These are phyloP conservation scores for Mesorhabditis sp. DNA, from an alignment of 2,888 invertebrate species.

Conservation along the genomic window DNA sequence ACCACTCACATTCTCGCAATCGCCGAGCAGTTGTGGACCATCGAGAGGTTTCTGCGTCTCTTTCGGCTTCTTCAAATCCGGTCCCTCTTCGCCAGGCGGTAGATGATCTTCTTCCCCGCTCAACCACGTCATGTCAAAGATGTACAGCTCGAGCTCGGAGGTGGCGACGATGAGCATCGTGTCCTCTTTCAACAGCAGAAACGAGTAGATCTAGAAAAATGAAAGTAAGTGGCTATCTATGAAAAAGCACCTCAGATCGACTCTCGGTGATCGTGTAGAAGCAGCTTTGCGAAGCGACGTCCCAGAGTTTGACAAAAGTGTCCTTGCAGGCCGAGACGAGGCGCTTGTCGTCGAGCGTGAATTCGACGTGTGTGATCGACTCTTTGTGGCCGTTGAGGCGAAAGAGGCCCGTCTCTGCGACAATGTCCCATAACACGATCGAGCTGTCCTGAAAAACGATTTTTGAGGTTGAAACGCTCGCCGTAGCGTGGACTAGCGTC, in stretches of 20 bases:
- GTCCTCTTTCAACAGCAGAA: conserved; percentile 75
- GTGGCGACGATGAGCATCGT: conserved; percentile 82
- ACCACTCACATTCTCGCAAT: conserved; percentile 20
- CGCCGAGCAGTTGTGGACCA: too few relatives aligned
- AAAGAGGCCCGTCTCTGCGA: conserved; percentile 83
- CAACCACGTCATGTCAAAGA: conserved; percentile 65
- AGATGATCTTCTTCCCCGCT: conserved; percentile 31
- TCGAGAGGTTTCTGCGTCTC: too few relatives aligned
- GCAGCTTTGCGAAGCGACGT: conserved; percentile 87
- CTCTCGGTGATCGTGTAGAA: conserved; percentile 85
- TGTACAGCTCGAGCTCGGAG: conserved; percentile 76
- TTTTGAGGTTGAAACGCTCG: not conserved
- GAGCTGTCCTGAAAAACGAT: conserved; percentile 80
- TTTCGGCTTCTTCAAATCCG: too few relatives aligned
- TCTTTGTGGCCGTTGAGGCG: conserved; percentile 88
- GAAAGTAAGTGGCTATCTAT: conserved; percentile 7
- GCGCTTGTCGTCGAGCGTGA: conserved; percentile 59
- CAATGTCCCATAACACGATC: conserved; percentile 88
- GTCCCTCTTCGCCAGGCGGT: conserved; percentile 19
- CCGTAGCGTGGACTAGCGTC: too few relatives aligned
- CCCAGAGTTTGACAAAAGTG: conserved; percentile 93
- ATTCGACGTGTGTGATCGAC: conserved; percentile 71
- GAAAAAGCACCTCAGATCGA: conserved; percentile 65
- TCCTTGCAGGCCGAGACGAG: conserved; percentile 71
- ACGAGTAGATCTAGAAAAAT: conserved; percentile 76